Base-by-base conservation (phyloP, 2,888 invertebrate species). In the Folsomia candida region DNA sequence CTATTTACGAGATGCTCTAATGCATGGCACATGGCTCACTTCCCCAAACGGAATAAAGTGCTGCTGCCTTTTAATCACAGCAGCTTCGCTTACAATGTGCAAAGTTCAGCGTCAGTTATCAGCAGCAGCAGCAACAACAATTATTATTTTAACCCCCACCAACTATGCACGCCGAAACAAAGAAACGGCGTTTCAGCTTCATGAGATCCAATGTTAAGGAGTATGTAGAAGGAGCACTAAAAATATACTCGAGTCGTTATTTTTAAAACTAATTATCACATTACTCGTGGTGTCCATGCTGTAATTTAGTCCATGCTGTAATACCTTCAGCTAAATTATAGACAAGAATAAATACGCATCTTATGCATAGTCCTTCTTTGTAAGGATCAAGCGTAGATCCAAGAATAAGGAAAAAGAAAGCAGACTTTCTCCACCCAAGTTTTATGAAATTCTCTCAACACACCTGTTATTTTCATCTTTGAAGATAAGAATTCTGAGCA, bases 1-100 rank as follows among this genome's bases (percentile, higher is more conserved):
- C 28, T 47, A 29, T 64, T n/a, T 24, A 24, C 2, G 22, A 64
- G 63, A 64, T 47, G 51, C 63, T 64, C 63, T 64, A 64, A 64
- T 64, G 63, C 28, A 64, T 64, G 24, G 24, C 63, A 47, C 20
- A 61, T 3, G 22, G 9, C 20, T 11, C 18, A 20, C n/a, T 26
- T 11, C 20, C n/a, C 4, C 11, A 54, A 18, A 20, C 54, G 18
- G 37, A 37, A 9, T 37, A 4, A 9, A 14, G 14, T 37, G 37
- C 4, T 37, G 37, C 14, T 37, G 37, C 18, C n/a, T 54, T 54
- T 54, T 54, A 54, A 54, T 54, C 54, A 54, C 54, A n/a, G 18
- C 54, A 54, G 37, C 37, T 37, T 14, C 14, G 37, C 37, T n/a
- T 37, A 37, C 37, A 37, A 37, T 37, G 37, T 37, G 37, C 37